Percentiles rank a stretch among this genome's conserved stretches.
These are phyloP conservation scores for Drosophila cognata DNA, from an alignment of 2,888 invertebrate species.

Conservation along the genomic window DNA sequence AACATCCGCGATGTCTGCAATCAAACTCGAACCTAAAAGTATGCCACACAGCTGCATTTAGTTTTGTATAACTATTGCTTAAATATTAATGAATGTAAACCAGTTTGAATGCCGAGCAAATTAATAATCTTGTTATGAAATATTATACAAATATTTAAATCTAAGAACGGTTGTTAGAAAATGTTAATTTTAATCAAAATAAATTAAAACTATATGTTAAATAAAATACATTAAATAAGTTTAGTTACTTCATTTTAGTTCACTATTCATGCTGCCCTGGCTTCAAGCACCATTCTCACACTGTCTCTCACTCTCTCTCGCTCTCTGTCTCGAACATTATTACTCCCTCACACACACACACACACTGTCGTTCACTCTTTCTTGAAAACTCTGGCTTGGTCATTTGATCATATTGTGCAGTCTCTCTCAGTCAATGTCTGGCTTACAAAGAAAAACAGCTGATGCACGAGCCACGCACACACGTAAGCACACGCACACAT, in stretches of 20 bases:
- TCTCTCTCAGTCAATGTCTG: conserved; percentile 28
- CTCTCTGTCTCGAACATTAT: not conserved
- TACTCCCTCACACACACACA: conserved; percentile 1
- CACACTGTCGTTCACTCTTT: not conserved
- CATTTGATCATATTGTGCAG: conserved; percentile 15
- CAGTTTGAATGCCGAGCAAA: not conserved
- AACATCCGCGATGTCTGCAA: not conserved
- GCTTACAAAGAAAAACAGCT: conserved; percentile 48
- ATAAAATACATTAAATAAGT: not conserved
- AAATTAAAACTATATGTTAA: not conserved
- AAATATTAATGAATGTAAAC: not conserved
- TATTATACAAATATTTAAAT: not conserved
- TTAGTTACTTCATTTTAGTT: not conserved
- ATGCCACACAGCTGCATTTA: not conserved
- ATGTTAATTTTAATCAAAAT: not conserved
- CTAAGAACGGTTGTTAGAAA: not conserved
- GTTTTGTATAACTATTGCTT: too few relatives aligned
- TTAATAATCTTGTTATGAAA: too few relatives aligned
- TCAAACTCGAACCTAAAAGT: conserved; percentile 15
- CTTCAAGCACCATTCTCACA: conserved; percentile 9
- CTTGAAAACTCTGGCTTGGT: conserved; percentile 18
- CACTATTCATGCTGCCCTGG: conserved; percentile 28
- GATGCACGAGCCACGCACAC: conserved; percentile 33
- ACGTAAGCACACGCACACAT: conserved; percentile 13
- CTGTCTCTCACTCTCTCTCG: not conserved